Evolutionary conservation across 2,113 vertebrate genomes (phyloP).

Genomic region (Zingel zingel): DNA sequence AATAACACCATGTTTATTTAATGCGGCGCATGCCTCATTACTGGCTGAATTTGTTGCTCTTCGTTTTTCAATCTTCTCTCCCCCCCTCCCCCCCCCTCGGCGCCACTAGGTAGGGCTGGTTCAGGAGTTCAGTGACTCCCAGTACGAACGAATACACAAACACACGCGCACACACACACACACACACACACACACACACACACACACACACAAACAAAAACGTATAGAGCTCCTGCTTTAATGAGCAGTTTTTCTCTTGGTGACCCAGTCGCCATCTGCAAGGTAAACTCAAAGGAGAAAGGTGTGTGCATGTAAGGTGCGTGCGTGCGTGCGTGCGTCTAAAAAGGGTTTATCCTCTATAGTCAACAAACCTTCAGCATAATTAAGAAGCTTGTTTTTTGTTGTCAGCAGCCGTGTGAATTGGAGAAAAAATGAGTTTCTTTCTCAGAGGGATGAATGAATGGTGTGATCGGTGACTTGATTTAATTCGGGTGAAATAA

Average conservation of each 20-base stretch:
- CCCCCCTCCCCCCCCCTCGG: constrained; percentile 42
- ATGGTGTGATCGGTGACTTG: not conserved
- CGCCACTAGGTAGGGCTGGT: constrained; percentile 63
- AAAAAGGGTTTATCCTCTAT: constrained; percentile 32
- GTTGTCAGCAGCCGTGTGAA: constrained; percentile 65
- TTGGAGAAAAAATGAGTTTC: constrained; percentile 14
- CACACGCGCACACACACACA: not conserved
- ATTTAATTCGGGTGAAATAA: not conserved
- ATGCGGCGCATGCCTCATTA: constrained; percentile 80
- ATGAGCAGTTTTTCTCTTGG: constrained; percentile 37
- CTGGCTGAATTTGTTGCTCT: constrained; percentile 69
- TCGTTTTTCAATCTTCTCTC: constrained; percentile 56
- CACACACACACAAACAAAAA: too few relatives aligned
- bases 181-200: too few relatives aligned
- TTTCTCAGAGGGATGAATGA: constrained; percentile 28
- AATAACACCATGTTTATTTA: constrained; percentile 84
- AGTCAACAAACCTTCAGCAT: constrained; percentile 63
- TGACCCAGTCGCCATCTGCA: constrained; percentile 26
- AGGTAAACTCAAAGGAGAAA: constrained; percentile 20
- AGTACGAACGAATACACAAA: not conserved
- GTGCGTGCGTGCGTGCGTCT: constrained; percentile 6
- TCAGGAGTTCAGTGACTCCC: constrained; percentile 83
- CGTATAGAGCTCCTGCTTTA: constrained; percentile 17
- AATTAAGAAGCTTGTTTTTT: constrained; percentile 52
- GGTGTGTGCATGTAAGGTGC: constrained; percentile 24